phyloP scores from a whole-genome alignment of 2,888 invertebrate genomes.

The Coelinius sp. region DNA sequence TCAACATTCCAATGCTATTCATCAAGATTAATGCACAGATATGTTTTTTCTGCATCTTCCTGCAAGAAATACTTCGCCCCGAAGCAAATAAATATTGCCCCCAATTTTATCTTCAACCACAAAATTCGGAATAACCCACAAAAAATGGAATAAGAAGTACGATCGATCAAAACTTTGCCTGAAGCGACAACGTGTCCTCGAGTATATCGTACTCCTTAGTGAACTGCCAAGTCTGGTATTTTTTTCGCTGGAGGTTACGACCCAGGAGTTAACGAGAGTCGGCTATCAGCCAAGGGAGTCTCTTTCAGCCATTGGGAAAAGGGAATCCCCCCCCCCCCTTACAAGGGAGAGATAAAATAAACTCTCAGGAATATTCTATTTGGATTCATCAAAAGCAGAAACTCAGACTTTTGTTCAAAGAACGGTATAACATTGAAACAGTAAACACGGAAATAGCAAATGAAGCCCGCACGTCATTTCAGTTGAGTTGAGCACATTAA shows the following conservation, averaged over 20 bases:
- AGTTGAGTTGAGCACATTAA: conserved; percentile 32
- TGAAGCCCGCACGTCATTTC: conserved; percentile 29
- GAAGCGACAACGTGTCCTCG: conserved; percentile 43
- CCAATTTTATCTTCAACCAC: not conserved
- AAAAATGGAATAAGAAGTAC: conserved; percentile 10
- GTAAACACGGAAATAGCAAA: conserved; percentile 1
- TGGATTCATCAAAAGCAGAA: conserved; percentile 8
- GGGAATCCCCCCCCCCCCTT: not conserved
- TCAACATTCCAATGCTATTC: not conserved
- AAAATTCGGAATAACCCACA: conserved; percentile 8
- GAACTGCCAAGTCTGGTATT: conserved; percentile 15
- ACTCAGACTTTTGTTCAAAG: not conserved
- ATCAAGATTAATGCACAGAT: not conserved
- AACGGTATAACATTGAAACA: not conserved
- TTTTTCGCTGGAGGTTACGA: conserved; percentile 26
- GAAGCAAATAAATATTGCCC: not conserved
- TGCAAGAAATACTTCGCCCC: not conserved
- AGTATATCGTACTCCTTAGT: conserved; percentile 33
- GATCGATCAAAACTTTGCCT: conserved; percentile 43
- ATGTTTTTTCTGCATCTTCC: not conserved
- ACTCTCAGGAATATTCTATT: conserved; percentile 1
- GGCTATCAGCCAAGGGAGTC: conserved; percentile 17
- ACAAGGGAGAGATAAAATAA: conserved; percentile 6
- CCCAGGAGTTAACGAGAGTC: conserved; percentile 41
- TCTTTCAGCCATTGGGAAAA: not conserved